Conservation (phyloP, 2,797 vertebrate genomes). For the Chrosomus eos region DNA sequence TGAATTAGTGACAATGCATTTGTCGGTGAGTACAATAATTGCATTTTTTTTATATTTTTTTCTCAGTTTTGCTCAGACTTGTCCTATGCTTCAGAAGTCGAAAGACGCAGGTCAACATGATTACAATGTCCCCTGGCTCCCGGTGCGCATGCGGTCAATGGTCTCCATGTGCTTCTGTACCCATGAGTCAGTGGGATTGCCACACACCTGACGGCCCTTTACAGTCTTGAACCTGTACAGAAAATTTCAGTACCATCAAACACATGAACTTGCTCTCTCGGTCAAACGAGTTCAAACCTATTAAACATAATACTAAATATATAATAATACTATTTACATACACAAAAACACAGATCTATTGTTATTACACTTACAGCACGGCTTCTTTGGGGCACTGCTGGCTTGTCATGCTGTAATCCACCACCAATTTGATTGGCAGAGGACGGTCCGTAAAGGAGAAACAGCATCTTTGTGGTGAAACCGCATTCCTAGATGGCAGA, state of each 20-base stretch:
- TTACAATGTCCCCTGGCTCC: conserved; percentile 57
- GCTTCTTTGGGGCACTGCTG: conserved; percentile 70
- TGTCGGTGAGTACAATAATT: conserved; percentile 2
- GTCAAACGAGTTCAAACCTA: neutral
- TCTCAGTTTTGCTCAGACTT: neutral
- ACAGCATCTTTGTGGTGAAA: conserved; percentile 72
- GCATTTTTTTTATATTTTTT: neutral
- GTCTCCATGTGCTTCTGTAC: conserved; percentile 64
- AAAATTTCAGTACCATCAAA: neutral
- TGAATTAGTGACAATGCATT: conserved; percentile 26
- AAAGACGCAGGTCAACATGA: neutral
- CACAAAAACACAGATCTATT: neutral
- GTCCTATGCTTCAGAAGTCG: neutral
- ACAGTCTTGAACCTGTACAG: conserved; percentile 67
- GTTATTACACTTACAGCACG: conserved; percentile 68
- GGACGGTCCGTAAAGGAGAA: conserved; percentile 53
- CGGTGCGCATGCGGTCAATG: conserved; percentile 59
- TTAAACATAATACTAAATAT: neutral
- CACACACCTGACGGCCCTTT: conserved; percentile 65
- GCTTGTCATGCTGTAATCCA: conserved; percentile 68
- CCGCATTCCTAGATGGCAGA: conserved; percentile 55
- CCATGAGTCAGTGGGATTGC: conserved; percentile 63
- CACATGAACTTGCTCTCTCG: neutral
- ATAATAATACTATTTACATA: neutral
- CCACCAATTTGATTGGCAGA: conserved; percentile 51